Base-by-base conservation (phyloP, 2,797 vertebrate genomes). In the Chelon labrosus region DNA sequence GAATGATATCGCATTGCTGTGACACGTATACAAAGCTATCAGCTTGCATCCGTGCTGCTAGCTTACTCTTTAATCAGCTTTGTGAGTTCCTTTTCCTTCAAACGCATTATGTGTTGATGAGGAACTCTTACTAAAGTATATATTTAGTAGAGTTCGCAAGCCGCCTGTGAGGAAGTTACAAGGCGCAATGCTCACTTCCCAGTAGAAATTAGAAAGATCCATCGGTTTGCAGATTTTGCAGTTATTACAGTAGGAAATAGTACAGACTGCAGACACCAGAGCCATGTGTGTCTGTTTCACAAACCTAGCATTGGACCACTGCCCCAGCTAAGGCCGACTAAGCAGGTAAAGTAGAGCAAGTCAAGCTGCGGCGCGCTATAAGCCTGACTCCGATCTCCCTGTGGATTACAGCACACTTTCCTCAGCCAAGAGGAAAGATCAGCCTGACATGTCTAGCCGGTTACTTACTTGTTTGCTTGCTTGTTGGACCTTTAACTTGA, bases 291-390 rank as follows among this genome's bases (percentile, higher is more conserved):
- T 70, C 47, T 76, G 70, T 76, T 70, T 73, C 70, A 61, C 68
- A 64, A 61, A 80, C 76, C 78, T 73, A 60, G 37, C 2, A 22
- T 57, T 58, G 39, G 80, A 57, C 59, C 70, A 22, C 50, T 70
- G 67, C 68, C 41, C 8, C 55, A 16, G 90, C 84, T 94, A 91
- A 93, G 75, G 17, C 55, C 61, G 46, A 88, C 80, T 94, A 87
- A 92, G 90, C 75, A 89, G 89, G 76, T 88, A 89, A 94, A 93
- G 91, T 89, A 90, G 82, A 92, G 83, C 74, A 84, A 85, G 89
- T 81, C 79, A 65, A 68, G 69, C 83, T 68, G 73, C 77, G 59
- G 41, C 56, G 37, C 57, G 70, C 68, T 68, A 42, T 90, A 91
- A 90, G 82, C 87, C 73, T 80, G 51, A 60, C 57, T 83, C 59